Evolutionary conservation across 2,888 invertebrate species (phyloP).

Genomic region (Sepioteuthis lessoniana): DNA sequence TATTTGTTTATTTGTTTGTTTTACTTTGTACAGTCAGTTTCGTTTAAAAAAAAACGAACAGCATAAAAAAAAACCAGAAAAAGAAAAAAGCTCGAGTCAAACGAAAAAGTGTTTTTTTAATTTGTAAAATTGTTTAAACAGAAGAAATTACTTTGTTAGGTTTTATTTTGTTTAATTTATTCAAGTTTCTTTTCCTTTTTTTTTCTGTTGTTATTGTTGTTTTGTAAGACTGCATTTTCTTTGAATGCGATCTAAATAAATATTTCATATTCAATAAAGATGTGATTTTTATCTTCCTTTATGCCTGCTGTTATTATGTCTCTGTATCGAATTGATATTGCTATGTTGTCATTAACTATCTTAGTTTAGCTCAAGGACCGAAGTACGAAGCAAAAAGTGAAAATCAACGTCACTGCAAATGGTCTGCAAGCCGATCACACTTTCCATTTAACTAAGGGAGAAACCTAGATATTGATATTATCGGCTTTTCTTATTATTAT

Average conservation of each 20-base stretch:
- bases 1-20: no score
- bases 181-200: not conserved
- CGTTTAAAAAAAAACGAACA: not conserved
- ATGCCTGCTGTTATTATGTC: not conserved
- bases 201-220: not conserved
- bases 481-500: no score
- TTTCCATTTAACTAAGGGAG: no score
- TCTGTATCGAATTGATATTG: not conserved
- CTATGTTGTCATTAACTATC: not conserved
- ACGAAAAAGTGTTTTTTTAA: not conserved
- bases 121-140: not conserved
- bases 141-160: not conserved
- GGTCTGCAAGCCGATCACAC: no score
- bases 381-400: no score
- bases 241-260: not conserved
- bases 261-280: not conserved
- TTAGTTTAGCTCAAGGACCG: no score
- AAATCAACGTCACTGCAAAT: no score
- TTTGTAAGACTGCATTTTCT: not conserved
- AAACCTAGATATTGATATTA: no score
- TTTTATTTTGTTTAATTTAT: slow-evolving; percentile 14
- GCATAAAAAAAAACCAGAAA: not conserved
- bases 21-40: not conserved
- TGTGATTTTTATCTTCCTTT: not conserved
- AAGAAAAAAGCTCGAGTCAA: not conserved